Evolutionary conservation across 2,797 vertebrate species (phyloP).

Genomic region (Urocyon cinereoargenteus): DNA sequence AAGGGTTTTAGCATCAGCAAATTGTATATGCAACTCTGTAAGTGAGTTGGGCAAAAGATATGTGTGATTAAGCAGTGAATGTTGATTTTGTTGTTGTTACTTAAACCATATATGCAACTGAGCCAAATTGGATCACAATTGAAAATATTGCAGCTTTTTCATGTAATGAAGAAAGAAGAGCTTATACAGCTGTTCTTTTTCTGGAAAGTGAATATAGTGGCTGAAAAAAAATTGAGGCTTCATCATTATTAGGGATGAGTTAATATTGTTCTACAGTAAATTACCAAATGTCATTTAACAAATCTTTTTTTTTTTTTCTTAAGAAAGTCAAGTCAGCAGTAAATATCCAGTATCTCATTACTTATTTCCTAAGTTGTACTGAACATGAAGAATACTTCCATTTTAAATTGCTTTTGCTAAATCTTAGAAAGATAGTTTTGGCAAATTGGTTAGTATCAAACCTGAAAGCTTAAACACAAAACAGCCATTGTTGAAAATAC

Average conservation of each 20-base stretch:
- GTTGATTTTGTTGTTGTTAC: slow-evolving; percentile 71
- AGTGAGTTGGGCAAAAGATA: slow-evolving; percentile 54
- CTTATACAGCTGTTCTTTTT: slow-evolving; percentile 83
- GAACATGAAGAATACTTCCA: slow-evolving; percentile 57
- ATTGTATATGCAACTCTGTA: slow-evolving; percentile 3
- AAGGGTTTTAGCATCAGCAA: slow-evolving; percentile 11
- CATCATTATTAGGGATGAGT: slow-evolving; percentile 64
- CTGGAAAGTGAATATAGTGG: slow-evolving; percentile 78
- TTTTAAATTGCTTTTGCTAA: slow-evolving; percentile 73
- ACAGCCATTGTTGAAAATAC: slow-evolving; percentile 69
- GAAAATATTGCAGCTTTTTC: slow-evolving; percentile 77
- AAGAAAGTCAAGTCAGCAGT: slow-evolving; percentile 63
- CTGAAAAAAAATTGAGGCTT: slow-evolving; percentile 67
- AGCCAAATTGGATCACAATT: slow-evolving; percentile 76
- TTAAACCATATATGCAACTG: slow-evolving; percentile 76
- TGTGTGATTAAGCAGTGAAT: slow-evolving; percentile 55
- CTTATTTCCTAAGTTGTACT: not conserved
- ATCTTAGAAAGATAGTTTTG: slow-evolving; percentile 78
- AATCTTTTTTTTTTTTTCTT: slow-evolving; percentile 62
- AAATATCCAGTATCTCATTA: slow-evolving; percentile 57
- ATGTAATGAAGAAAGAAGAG: slow-evolving; percentile 81
- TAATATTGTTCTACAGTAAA: slow-evolving; percentile 76
- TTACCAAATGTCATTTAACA: slow-evolving; percentile 67
- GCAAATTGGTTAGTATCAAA: slow-evolving; percentile 74
- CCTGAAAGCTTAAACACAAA: slow-evolving; percentile 73